Base-by-base conservation (phyloP, 2,888 invertebrate genomes). In the Hoplodrina ambigua region DNA sequence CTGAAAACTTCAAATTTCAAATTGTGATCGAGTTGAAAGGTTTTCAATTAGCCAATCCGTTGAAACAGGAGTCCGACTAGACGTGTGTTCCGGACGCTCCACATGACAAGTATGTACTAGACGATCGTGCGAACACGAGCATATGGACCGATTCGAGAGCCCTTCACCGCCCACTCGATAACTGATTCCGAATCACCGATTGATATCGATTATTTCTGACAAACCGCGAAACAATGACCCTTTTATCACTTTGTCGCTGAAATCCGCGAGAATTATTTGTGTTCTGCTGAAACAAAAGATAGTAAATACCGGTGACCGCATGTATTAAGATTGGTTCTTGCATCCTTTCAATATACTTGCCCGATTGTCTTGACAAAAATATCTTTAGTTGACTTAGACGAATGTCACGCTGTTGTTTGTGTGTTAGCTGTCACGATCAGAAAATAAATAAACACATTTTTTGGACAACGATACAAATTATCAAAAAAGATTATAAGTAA, bases 141-240 rank as follows among this genome's bases (percentile, higher is more conserved):
- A 87, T 86, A 88, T 87, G 89, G 87, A 80, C 84, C 80, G 82
- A 82, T 85, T 89, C 83, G 86, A 92, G 92, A 83, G 89, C 86
- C 75, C 90, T 91, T 85, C 82, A 80, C 66, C 78, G 76, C 78
- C 87, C 88, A 90, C 91, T 92, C 89, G 87, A 92, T 90, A 90
- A 87, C 88, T 89, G 92, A 92, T 89, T 91, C 90, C 87, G 86
- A 92, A 87, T 88, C 90, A 86, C 68, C 85, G 89, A 88, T 89
- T 90, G 89, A 87, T 91, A 90, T 92, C 89, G 91, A 92, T 90
- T 90, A 88, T 86, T 81, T 76, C 78, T 73, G 76, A 81, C 84
- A 84, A 85, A 85, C 86, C 85, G 84, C 81, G 78, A 88, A 89
- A 91, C 90, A 90, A 91, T 88, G 85, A 85, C 79, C 85, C 81